A percentile compares a stretch with the other conserved stretches of the same genome.
phyloP scores from a whole-genome alignment of 2,113 vertebrate genomes.

The Percopsis transmontana region DNA sequence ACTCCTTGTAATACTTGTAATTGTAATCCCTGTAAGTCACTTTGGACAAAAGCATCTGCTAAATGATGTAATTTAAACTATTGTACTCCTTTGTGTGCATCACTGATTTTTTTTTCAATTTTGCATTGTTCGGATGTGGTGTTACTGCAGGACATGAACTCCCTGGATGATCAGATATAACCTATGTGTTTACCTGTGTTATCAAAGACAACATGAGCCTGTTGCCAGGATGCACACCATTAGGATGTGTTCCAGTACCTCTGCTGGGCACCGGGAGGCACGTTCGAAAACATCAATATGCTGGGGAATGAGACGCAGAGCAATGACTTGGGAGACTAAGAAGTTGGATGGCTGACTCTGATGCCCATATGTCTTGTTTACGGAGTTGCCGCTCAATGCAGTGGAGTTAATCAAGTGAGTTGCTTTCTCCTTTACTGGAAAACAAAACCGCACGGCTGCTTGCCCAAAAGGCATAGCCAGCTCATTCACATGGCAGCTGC shows the following conservation, averaged over 20 bases:
- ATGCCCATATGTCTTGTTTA: conserved; percentile 70
- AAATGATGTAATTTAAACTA: too few relatives aligned
- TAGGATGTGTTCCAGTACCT: conserved; percentile 36
- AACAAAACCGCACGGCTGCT: conserved; percentile 27
- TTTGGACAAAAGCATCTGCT: too few relatives aligned
- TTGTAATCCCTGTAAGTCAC: too few relatives aligned
- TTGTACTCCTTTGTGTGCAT: background rate
- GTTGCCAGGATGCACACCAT: conserved; percentile 26
- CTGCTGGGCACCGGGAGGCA: conserved; percentile 52
- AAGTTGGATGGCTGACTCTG: conserved; percentile 56
- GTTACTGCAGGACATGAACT: background rate
- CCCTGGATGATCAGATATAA: background rate
- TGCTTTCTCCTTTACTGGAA: conserved; percentile 38
- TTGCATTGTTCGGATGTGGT: too few relatives aligned
- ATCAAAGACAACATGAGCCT: background rate
- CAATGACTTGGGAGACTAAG: conserved; percentile 55
- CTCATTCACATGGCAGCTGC: background rate
- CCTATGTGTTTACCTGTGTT: background rate
- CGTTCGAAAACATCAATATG: conserved; percentile 75
- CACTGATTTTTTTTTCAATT: background rate
- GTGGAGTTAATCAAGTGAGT: conserved; percentile 38
- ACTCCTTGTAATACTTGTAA: too few relatives aligned
- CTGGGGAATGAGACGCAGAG: conserved; percentile 73
- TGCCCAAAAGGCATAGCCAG: conserved; percentile 9
- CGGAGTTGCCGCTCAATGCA: conserved; percentile 46